Conservation (phyloP, 1,140 invertebrate species). For the Musca domestica region DNA sequence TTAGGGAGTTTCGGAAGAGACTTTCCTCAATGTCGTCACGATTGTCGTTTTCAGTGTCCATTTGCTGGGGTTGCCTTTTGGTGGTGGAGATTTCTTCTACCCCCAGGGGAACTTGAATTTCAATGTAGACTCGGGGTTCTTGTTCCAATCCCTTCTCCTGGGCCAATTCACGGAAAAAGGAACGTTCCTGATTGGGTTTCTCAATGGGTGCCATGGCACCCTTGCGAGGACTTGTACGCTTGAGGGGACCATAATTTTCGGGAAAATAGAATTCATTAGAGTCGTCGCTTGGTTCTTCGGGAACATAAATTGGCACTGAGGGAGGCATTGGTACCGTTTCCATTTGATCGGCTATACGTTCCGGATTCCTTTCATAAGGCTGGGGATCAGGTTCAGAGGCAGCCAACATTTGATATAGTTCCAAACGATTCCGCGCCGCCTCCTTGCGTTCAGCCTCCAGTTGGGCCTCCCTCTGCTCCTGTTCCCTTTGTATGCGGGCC, state of each 20-base stretch:
- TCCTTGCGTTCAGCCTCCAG: slow-evolving; percentile 33
- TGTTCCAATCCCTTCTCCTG: slow-evolving; percentile 39
- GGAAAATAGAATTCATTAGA: slow-evolving; percentile 49
- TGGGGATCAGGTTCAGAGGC: slow-evolving; percentile 49
- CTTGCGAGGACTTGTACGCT: slow-evolving; percentile 30
- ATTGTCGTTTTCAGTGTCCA: slow-evolving; percentile 22
- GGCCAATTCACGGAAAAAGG: slow-evolving; percentile 48
- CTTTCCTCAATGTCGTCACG: slow-evolving; percentile 36
- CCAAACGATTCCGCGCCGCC: slow-evolving; percentile 37
- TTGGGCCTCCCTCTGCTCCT: slow-evolving; percentile 33
- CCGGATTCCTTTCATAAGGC: slow-evolving; percentile 41
- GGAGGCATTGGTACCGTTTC: slow-evolving; percentile 24
- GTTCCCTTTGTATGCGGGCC: slow-evolving; percentile 41
- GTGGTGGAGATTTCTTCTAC: slow-evolving; percentile 16
- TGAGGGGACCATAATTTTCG: slow-evolving; percentile 43
- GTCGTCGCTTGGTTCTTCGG: slow-evolving; percentile 41
- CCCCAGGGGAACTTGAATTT: slow-evolving; percentile 10
- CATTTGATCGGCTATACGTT: slow-evolving; percentile 43
- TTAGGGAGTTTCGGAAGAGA: slow-evolving; percentile 42
- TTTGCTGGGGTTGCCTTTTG: slow-evolving; percentile 34
- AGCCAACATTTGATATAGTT: slow-evolving; percentile 48
- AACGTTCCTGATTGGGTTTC: slow-evolving; percentile 26
- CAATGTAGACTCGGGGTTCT: slow-evolving; percentile 24
- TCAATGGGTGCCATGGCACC: not conserved
- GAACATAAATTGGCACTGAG: slow-evolving; percentile 33